These are phyloP conservation scores for Xiphophorus hellerii DNA, from an alignment of 2,113 vertebrate genomes.

Conservation along the genomic window DNA sequence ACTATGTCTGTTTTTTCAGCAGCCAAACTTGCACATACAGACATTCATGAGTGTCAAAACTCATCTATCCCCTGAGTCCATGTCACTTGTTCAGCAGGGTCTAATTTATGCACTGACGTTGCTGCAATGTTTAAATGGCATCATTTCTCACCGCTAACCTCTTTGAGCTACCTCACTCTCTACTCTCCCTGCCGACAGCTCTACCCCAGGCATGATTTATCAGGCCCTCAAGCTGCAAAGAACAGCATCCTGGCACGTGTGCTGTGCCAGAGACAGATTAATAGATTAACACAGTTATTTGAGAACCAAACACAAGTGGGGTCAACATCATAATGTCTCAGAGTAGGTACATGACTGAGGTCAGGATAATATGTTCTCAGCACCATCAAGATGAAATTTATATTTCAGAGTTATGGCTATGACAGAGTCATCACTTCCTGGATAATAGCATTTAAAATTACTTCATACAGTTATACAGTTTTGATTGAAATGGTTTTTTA, in stretches of 20 bases:
- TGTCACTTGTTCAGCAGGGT: conserved; percentile 62
- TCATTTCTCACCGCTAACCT: conserved; percentile 73
- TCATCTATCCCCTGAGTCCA: conserved; percentile 72
- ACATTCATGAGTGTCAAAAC: conserved; percentile 36
- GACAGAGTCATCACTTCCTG: background rate
- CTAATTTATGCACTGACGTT: conserved; percentile 77
- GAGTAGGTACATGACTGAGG: conserved; percentile 31
- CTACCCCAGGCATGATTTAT: conserved; percentile 72
- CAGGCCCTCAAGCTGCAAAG: conserved; percentile 59
- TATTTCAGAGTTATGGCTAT: conserved; percentile 27
- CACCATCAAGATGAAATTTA: conserved; percentile 31
- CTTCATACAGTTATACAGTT: background rate
- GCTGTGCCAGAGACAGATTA: conserved; percentile 55
- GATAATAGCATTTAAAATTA: background rate
- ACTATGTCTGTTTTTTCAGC: conserved; percentile 18
- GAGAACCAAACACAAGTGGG: conserved; percentile 47
- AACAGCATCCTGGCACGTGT: conserved; percentile 47
- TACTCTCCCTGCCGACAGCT: conserved; percentile 62
- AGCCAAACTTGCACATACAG: conserved; percentile 56
- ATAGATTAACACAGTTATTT: conserved; percentile 68
- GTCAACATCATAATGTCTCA: conserved; percentile 48
- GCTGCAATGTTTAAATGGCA: conserved; percentile 73
- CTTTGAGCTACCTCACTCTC: conserved; percentile 56
- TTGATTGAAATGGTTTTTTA: conserved; percentile 33
- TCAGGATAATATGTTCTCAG: conserved; percentile 37